These are phyloP conservation scores for Trachelus stipa DNA, from an alignment of 2,888 invertebrate genomes.

Conservation along the genomic window DNA sequence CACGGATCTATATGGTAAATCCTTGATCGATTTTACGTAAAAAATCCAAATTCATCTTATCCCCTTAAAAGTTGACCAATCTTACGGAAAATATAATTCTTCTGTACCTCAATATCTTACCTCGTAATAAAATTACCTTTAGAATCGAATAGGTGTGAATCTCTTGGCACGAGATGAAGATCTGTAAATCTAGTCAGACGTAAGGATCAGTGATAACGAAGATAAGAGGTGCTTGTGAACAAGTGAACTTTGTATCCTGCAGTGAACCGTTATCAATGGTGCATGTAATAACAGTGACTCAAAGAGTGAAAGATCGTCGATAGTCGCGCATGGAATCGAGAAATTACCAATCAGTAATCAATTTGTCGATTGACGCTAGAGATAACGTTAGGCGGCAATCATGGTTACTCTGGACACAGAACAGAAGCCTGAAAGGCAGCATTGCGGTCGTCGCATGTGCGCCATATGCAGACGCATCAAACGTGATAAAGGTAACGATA, in stretches of 20 bases:
- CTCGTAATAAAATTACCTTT: not conserved
- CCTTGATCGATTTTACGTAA: not conserved
- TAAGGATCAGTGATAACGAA: not conserved
- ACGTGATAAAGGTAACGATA: constrained; percentile 62
- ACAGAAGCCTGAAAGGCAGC: constrained; percentile 64
- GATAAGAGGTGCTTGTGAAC: not conserved
- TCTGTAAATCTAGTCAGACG: not conserved
- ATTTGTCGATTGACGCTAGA: constrained; percentile 44
- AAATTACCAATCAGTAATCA: not conserved
- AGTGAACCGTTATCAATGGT: not conserved
- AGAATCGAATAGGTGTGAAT: not conserved
- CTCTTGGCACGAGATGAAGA: not conserved
- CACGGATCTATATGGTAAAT: not conserved
- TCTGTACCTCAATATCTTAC: not conserved
- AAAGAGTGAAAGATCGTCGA: not conserved
- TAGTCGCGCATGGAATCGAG: not conserved
- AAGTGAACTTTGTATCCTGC: not conserved
- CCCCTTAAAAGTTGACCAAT: not conserved
- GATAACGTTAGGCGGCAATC: constrained; percentile 29
- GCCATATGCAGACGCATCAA: constrained; percentile 65
- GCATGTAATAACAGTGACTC: not conserved
- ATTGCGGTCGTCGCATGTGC: constrained; percentile 64
- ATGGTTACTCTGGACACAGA: constrained; percentile 66
- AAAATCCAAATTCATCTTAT: not conserved
- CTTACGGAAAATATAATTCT: not conserved